Percentiles rank a stretch among this genome's conserved stretches.
phyloP scores from a whole-genome alignment of 64 coral and sea anemone species.

The Porites lutea region DNA sequence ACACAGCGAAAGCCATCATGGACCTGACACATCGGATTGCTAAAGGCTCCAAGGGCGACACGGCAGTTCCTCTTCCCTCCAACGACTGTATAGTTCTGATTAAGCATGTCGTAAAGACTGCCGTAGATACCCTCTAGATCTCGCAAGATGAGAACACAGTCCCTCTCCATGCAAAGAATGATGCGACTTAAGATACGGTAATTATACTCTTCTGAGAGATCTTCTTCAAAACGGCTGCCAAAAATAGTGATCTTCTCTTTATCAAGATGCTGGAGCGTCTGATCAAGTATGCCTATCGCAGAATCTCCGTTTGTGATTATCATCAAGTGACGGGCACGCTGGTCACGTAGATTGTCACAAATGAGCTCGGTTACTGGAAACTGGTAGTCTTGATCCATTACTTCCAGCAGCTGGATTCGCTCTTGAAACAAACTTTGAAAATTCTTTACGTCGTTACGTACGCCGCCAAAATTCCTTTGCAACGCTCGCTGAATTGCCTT shows the following conservation, averaged over 20 bases:
- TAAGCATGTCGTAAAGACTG: conserved; percentile 80
- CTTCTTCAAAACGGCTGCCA: conserved; percentile 82
- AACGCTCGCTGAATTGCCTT: conserved; percentile 52
- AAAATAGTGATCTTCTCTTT: conserved; percentile 87
- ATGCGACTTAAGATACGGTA: conserved; percentile 78
- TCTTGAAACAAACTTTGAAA: conserved; percentile 66
- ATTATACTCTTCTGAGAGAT: conserved; percentile 79
- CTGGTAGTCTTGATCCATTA: not conserved
- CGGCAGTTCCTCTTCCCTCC: conserved; percentile 84
- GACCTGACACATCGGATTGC: conserved; percentile 83
- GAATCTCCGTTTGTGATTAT: conserved; percentile 81
- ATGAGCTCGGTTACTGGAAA: conserved; percentile 55
- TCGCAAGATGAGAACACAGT: conserved; percentile 78
- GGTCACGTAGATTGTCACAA: conserved; percentile 67
- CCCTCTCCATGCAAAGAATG: conserved; percentile 79
- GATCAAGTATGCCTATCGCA: conserved; percentile 74
- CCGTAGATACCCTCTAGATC: conserved; percentile 80
- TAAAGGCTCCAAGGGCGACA: conserved; percentile 79
- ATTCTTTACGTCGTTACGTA: conserved; percentile 43
- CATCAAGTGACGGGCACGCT: conserved; percentile 77
- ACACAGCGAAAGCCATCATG: conserved; percentile 81
- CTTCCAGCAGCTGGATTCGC: conserved; percentile 6
- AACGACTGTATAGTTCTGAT: conserved; percentile 73
- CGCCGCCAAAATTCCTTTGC: conserved; percentile 88
- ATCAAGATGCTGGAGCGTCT: conserved; percentile 51